Evolutionary conservation across 1,140 invertebrate genomes (phyloP).

Genomic region (Globodera ellingtonae): DNA sequence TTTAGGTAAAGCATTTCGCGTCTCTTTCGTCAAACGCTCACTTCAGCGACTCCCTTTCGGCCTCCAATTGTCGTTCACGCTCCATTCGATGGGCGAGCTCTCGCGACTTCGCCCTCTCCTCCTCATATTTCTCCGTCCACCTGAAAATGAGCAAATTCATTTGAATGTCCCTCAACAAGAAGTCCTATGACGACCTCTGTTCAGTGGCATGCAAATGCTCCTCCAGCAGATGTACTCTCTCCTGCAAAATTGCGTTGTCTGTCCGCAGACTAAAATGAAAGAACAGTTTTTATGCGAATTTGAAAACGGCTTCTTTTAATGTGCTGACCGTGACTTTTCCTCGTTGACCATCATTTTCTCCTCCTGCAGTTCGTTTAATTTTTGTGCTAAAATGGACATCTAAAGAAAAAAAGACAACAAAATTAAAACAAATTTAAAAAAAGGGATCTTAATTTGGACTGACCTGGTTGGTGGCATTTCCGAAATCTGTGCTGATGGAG

Average conservation of each 20-base stretch:
- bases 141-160: constrained; percentile 26
- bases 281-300: neutral
- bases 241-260: constrained; percentile 55
- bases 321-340: constrained; percentile 41
- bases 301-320: neutral
- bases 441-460: neutral
- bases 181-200: constrained; percentile 28
- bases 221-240: constrained; percentile 47
- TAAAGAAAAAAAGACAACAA: constrained; percentile 19
- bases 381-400: constrained; percentile 50
- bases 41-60: constrained; percentile 41
- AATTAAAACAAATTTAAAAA: neutral
- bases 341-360: constrained; percentile 39
- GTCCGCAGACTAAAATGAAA: constrained; percentile 29
- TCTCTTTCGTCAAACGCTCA: neutral
- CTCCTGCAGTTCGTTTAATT: constrained; percentile 45
- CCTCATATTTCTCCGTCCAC: constrained; percentile 50
- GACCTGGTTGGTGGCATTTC: constrained; percentile 35
- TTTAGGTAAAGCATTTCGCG: neutral
- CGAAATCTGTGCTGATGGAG: constrained; percentile 21
- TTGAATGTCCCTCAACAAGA: neutral
- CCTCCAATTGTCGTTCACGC: constrained; percentile 46
- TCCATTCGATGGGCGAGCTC: constrained; percentile 45
- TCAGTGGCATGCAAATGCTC: constrained; percentile 47
- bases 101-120: constrained; percentile 44